These are phyloP conservation scores for Coregonus suidteri DNA, from an alignment of 2,797 vertebrate species.

Conservation along the genomic window DNA sequence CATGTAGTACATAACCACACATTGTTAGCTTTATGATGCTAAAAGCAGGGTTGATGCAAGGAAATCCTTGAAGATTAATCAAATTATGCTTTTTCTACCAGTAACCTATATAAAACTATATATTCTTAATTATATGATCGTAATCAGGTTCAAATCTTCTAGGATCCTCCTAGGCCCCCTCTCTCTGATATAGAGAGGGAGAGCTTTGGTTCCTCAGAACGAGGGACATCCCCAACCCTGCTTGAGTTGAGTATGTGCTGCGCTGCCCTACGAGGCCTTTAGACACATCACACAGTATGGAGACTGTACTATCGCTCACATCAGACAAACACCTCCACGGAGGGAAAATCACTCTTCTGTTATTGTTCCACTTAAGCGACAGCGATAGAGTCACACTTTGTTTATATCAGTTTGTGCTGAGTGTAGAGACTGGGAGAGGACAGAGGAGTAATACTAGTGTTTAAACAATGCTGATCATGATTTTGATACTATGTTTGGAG, in stretches of 20 bases:
- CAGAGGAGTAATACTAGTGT: slow-evolving; percentile 50
- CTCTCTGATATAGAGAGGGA: slow-evolving; percentile 52
- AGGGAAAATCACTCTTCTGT: slow-evolving; percentile 59
- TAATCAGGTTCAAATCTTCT: slow-evolving; percentile 72
- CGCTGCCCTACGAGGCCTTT: slow-evolving; percentile 71
- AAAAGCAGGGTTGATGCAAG: slow-evolving; percentile 79
- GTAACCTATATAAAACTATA: slow-evolving; percentile 62
- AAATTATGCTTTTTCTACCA: slow-evolving; percentile 59
- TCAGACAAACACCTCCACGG: slow-evolving; percentile 45
- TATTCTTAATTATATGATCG: slow-evolving; percentile 69
- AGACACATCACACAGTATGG: slow-evolving; percentile 68
- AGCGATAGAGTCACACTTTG: slow-evolving; percentile 45
- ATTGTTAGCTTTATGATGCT: slow-evolving; percentile 81
- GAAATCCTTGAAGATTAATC: slow-evolving; percentile 65
- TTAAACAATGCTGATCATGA: slow-evolving; percentile 39
- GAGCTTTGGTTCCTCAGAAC: slow-evolving; percentile 32
- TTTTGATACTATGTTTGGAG: slow-evolving; percentile 38
- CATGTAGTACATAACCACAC: slow-evolving; percentile 67
- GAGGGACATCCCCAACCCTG: slow-evolving; percentile 73
- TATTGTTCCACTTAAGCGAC: slow-evolving; percentile 53
- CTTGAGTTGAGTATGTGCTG: slow-evolving; percentile 74
- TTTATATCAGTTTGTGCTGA: slow-evolving; percentile 62
- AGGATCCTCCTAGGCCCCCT: slow-evolving; percentile 62
- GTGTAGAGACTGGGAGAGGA: slow-evolving; percentile 45
- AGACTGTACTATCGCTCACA: slow-evolving; percentile 57